Percentiles rank a stretch among this genome's conserved stretches.
phyloP scores from a whole-genome alignment of 2,113 vertebrate genomes.

The Etia nguti region DNA sequence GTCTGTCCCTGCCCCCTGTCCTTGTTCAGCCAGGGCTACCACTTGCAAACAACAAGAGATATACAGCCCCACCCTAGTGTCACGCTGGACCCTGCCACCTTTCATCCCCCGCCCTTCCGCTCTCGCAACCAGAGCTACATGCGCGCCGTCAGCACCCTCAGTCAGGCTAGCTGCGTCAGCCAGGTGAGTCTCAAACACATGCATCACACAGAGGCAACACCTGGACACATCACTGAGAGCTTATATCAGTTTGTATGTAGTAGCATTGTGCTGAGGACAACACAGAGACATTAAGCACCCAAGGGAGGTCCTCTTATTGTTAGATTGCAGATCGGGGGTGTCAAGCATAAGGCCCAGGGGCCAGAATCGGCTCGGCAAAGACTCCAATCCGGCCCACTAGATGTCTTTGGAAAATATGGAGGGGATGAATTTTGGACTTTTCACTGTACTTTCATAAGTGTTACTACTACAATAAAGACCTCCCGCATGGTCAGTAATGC shows the following conservation, averaged over 20 bases:
- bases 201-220: not conserved
- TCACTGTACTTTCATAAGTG: not conserved
- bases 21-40: slow-evolving; percentile 88
- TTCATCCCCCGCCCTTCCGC: slow-evolving; percentile 95
- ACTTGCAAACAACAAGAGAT: slow-evolving; percentile 88
- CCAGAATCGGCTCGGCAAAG: not conserved
- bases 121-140: slow-evolving; percentile 99
- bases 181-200: slow-evolving; percentile 81
- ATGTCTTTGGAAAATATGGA: not conserved
- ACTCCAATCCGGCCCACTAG: not conserved
- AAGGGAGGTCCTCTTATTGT: slow-evolving; percentile 7
- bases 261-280: not conserved
- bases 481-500: not conserved
- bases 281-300: not conserved
- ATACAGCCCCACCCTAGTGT: slow-evolving; percentile 84
- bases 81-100: slow-evolving; percentile 88
- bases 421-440: not conserved
- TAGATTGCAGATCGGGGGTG: not conserved
- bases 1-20: slow-evolving; percentile 31
- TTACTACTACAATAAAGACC: not conserved
- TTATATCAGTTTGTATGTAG: not conserved
- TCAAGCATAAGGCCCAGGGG: not conserved
- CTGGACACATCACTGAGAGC: not conserved
- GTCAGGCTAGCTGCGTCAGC: slow-evolving; percentile 99
- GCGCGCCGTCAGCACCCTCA: slow-evolving; percentile 98